These are phyloP conservation scores for Siniperca obscura DNA, from an alignment of 2,797 vertebrate species.

Conservation along the genomic window DNA sequence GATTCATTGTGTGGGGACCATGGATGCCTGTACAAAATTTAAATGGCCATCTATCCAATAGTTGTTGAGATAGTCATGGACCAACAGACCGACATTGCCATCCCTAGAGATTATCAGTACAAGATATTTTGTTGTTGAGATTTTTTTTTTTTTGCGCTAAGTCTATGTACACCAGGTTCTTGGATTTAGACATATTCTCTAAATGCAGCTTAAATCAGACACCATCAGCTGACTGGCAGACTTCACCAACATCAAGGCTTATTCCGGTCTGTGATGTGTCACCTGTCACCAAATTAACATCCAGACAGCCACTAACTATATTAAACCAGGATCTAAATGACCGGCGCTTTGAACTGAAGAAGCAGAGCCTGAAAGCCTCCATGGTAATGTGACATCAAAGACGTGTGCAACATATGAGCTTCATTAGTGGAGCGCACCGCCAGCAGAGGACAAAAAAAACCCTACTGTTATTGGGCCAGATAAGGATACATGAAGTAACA, in stretches of 20 bases:
- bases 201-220: slow-evolving; percentile 31
- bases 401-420: slow-evolving; percentile 64
- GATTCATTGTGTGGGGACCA: too few species aligned
- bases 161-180: background rate
- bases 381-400: slow-evolving; percentile 78
- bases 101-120: background rate
- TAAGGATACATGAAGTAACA: slow-evolving; percentile 18
- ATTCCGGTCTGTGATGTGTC: slow-evolving; percentile 71
- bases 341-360: slow-evolving; percentile 66
- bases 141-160: background rate
- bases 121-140: background rate
- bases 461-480: slow-evolving; percentile 18
- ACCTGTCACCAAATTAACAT: slow-evolving; percentile 73
- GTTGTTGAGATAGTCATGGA: background rate
- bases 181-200: slow-evolving; percentile 1
- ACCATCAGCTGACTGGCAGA: slow-evolving; percentile 38
- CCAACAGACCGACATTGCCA: background rate
- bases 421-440: slow-evolving; percentile 67
- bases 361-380: slow-evolving; percentile 58
- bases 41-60: background rate
- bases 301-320: slow-evolving; percentile 43
- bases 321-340: slow-evolving; percentile 60
- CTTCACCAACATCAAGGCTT: slow-evolving; percentile 54
- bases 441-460: slow-evolving; percentile 9
- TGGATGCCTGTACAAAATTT: background rate